Percentiles rank a stretch among this genome's conserved stretches.
Conservation (phyloP, 1,140 invertebrate species). For the Sycophaga agraensis region DNA sequence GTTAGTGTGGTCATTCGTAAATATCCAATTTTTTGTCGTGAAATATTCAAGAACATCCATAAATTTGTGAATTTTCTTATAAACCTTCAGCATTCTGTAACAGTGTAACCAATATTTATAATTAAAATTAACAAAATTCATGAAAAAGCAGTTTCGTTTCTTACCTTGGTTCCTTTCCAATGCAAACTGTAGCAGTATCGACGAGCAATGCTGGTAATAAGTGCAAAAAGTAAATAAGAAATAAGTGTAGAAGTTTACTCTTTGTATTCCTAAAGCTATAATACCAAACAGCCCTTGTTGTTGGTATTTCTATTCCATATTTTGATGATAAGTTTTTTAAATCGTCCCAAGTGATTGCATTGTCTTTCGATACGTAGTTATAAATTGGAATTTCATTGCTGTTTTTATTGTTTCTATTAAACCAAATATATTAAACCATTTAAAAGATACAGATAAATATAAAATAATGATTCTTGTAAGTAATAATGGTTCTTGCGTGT, state of each 20-base stretch:
- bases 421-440: background rate
- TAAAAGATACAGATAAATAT: no score
- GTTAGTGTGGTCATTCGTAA: conserved; percentile 63
- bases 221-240: conserved; percentile 62
- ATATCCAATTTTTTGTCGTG: conserved; percentile 70
- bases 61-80: conserved; percentile 69
- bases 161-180: conserved; percentile 62
- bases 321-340: conserved; percentile 49
- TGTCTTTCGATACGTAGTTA: conserved; percentile 54
- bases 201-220: conserved; percentile 68
- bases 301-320: conserved; percentile 51
- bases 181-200: conserved; percentile 63
- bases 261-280: conserved; percentile 60
- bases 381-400: conserved; percentile 51
- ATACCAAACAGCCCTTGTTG: conserved; percentile 59
- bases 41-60: conserved; percentile 73
- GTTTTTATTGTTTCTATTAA: conserved; percentile 35
- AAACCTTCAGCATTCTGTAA: conserved; percentile 67
- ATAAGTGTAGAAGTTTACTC: conserved; percentile 54
- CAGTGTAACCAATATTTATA: conserved; percentile 9
- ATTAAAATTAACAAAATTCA: background rate
- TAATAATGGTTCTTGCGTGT: no score
- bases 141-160: background rate
- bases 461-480: no score
- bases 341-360: conserved; percentile 53